Evolutionary conservation across 2,888 invertebrate genomes (phyloP), one percentile per base, ranked within the genome.

Genomic region (Cryptops parisi): DNA sequence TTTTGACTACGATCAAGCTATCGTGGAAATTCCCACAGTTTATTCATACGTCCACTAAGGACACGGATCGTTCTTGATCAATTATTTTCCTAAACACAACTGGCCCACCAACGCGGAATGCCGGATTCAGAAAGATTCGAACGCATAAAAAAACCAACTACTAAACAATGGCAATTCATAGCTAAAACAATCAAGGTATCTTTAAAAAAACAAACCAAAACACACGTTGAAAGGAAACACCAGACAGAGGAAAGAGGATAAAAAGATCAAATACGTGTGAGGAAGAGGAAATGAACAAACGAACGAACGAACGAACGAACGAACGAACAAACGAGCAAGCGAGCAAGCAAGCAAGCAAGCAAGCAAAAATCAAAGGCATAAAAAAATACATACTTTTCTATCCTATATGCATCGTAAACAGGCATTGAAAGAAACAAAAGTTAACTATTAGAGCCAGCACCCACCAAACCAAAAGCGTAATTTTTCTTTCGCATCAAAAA

Each of bases 341-440:
- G 6, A 33, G 15, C 6, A 33, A 9, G 6, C 33, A 33, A 33
- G 15, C 15, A 33, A 9, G 6, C 15, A 33, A 33, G 33, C 6
- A 33, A 33, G 15, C 6, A 33, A 33, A 33, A 33, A 9, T 33
- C 15, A 33, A 33, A 33, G 15, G n/a, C n/a, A 41, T 40, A 40
- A 50, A 50, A 50, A 50, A 25, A 41, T 50, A 50, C 50, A 50
- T 50, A 50, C 50, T 50, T 40, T 50, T 23, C 50, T 50, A 50
- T 50, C 50, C 50, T 50, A 50, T 24, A 40, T 24, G 43, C 12
- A 6, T 12, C 6, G 19, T 41, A 12, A 41, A 41, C 48, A 50
- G 23, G 40, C 41, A 50, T 40, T 6, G 33, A 33, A 15, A 33
- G 33, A 33, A 33, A 33, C 15, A 9, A 15, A 33, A 33, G 15